Conservation (phyloP, 2,113 vertebrate species). For the Oryzias woworae region DNA sequence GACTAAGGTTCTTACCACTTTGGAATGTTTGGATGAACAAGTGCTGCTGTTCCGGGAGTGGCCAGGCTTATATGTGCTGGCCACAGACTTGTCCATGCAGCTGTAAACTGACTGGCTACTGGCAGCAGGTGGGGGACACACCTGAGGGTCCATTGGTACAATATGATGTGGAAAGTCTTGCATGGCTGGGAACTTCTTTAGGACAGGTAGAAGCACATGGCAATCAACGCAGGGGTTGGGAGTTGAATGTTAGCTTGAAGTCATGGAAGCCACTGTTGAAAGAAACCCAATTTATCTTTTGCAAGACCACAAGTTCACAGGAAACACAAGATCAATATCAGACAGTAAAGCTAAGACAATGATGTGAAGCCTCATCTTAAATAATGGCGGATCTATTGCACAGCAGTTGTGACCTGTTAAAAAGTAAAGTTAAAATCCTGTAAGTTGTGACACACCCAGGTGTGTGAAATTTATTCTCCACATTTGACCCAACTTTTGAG, state of each 20-base stretch:
- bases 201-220: slow-evolving; percentile 21
- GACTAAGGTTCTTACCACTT: slow-evolving; percentile 49
- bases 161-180: slow-evolving; percentile 17
- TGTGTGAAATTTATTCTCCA: no score
- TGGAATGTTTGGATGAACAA: slow-evolving; percentile 77
- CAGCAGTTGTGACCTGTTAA: no score
- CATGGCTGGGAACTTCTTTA: slow-evolving; percentile 25
- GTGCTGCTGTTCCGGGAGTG: slow-evolving; percentile 82
- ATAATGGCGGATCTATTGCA: no score
- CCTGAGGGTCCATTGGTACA: slow-evolving; percentile 65
- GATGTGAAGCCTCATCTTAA: no score
- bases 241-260: neutral
- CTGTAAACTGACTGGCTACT: slow-evolving; percentile 72
- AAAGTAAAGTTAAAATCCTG: no score
- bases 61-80: slow-evolving; percentile 58
- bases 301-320: no score
- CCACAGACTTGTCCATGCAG: slow-evolving; percentile 73
- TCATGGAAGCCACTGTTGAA: neutral
- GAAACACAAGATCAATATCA: no score
- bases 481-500: no score
- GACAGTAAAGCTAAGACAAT: no score
- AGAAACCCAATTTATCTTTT: neutral
- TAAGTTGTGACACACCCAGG: no score
- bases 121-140: slow-evolving; percentile 43
- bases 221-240: slow-evolving; percentile 15